A percentile compares a stretch with the other conserved stretches of the same genome.
These are phyloP conservation scores for Molothrus aeneus DNA, from an alignment of 2,797 vertebrate species.

Conservation along the genomic window DNA sequence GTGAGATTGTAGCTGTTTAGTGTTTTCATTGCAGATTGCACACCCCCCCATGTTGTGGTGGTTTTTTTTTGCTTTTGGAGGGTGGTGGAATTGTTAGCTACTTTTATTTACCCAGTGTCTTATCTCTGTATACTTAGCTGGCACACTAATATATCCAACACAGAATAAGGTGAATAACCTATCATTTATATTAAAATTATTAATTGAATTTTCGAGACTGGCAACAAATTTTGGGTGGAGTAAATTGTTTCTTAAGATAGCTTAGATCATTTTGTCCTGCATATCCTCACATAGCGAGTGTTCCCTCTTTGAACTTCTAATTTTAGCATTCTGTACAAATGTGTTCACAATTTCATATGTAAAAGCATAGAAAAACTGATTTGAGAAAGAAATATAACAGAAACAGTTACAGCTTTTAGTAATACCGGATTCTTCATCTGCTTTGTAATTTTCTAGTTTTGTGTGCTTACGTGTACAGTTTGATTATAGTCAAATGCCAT, in stretches of 20 bases:
- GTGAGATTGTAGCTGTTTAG: not conserved
- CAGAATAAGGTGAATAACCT: not conserved
- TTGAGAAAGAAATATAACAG: not conserved
- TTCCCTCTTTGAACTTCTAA: conserved; percentile 5
- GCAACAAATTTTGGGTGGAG: conserved; percentile 45
- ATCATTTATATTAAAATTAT: not conserved
- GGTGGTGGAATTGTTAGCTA: not conserved
- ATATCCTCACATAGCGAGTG: not conserved
- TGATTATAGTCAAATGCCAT: not conserved
- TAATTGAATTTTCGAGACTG: not conserved
- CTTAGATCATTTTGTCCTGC: not conserved
- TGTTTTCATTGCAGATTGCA: not conserved
- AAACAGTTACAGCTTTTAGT: not conserved
- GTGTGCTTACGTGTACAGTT: not conserved
- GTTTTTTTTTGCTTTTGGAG: not conserved
- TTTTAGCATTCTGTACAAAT: not conserved
- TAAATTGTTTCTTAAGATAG: not conserved
- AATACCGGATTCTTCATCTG: not conserved
- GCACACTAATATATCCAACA: not conserved
- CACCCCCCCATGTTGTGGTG: not conserved
- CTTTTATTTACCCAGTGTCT: not conserved
- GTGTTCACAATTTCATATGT: not conserved
- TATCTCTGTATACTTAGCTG: conserved; percentile 20
- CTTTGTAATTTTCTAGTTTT: conserved; percentile 9
- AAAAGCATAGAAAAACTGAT: not conserved